These are phyloP conservation scores for Brachypteracias leptosomus DNA, from an alignment of 2,113 vertebrate genomes.

Conservation along the genomic window DNA sequence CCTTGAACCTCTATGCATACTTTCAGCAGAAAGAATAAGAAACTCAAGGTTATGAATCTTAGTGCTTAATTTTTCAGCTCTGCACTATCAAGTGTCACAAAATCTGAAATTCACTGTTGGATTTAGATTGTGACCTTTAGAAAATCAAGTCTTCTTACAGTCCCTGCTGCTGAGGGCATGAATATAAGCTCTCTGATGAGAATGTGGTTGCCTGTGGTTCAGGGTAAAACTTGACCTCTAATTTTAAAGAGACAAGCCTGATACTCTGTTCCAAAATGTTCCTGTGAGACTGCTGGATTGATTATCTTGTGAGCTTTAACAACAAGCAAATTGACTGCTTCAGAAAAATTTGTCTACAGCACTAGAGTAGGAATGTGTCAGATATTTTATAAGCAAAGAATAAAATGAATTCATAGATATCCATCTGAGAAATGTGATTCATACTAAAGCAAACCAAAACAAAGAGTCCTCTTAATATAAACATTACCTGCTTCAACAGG, in stretches of 20 bases:
- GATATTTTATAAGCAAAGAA: background rate
- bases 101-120: background rate
- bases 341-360: background rate
- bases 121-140: slow-evolving; percentile 22
- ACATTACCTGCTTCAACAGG: background rate
- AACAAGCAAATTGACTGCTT: background rate
- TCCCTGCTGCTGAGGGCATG: background rate
- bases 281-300: background rate
- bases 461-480: background rate
- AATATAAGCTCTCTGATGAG: background rate
- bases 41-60: background rate
- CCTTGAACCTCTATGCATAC: background rate
- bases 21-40: background rate
- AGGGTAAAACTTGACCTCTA: background rate
- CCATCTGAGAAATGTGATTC: background rate
- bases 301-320: background rate
- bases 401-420: background rate
- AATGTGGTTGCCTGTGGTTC: background rate
- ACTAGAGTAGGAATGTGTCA: background rate
- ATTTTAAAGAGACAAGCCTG: background rate
- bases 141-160: slow-evolving; percentile 13
- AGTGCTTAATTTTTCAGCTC: background rate
- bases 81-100: background rate
- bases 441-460: background rate
- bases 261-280: background rate